phyloP scores from a whole-genome alignment of 2,113 vertebrate genomes.

The Chionomys nivalis region DNA sequence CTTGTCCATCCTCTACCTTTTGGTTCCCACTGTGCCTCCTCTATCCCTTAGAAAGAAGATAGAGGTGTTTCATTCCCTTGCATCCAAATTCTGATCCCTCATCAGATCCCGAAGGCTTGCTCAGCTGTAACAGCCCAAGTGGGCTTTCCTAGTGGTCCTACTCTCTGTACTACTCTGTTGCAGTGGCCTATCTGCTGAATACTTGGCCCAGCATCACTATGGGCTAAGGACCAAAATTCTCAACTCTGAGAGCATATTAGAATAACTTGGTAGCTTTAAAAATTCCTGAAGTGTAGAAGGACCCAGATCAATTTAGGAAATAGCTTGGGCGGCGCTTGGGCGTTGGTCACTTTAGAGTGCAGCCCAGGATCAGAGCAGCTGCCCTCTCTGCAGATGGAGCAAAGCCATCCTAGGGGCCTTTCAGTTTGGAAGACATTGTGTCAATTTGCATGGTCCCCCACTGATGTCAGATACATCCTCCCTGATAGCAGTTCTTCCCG shows the following conservation, averaged over 20 bases:
- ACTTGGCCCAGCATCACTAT: not conserved
- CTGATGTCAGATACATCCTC: not conserved
- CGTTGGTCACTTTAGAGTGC: not conserved
- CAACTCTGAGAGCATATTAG: not conserved
- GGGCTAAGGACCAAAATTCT: not conserved
- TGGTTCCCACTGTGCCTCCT: not conserved
- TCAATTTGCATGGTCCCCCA: conserved; percentile 66
- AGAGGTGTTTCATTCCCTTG: not conserved
- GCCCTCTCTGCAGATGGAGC: not conserved
- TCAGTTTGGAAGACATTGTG: conserved; percentile 75
- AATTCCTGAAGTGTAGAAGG: not conserved
- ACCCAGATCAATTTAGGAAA: not conserved
- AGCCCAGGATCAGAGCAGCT: not conserved
- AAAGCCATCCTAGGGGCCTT: conserved; percentile 38
- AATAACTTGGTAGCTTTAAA: conserved; percentile 7
- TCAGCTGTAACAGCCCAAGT: not conserved
- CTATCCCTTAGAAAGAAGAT: not conserved
- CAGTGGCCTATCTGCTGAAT: not conserved
- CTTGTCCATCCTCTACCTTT: not conserved
- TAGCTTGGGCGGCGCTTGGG: not conserved
- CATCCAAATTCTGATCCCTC: not conserved
- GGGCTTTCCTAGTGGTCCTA: not conserved
- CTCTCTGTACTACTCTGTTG: not conserved
- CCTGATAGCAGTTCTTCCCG: not conserved
- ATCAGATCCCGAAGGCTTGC: not conserved